phyloP scores from a whole-genome alignment of 2,797 vertebrate genomes.

The Cetoscarus ocellatus region DNA sequence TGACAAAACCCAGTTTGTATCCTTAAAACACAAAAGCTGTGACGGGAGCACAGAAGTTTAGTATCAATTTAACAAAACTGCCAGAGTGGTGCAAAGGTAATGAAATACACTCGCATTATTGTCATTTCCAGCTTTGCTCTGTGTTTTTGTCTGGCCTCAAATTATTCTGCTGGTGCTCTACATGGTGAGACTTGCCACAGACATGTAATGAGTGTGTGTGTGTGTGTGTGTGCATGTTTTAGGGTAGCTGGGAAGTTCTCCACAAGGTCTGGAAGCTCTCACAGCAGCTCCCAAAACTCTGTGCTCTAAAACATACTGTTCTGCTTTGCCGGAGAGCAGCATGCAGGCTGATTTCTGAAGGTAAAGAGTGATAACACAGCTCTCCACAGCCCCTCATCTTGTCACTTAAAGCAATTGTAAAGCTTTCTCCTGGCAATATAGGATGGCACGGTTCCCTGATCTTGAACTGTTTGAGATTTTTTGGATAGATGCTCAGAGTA shows the following conservation, averaged over 20 bases:
- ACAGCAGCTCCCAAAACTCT: slow-evolving; percentile 35
- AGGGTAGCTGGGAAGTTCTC: slow-evolving; percentile 33
- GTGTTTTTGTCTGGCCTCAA: slow-evolving; percentile 54
- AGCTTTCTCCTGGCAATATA: slow-evolving; percentile 25
- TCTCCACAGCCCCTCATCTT: background rate
- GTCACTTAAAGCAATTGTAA: slow-evolving; percentile 21
- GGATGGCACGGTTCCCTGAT: no score
- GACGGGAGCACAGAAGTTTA: slow-evolving; percentile 55
- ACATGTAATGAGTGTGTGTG: slow-evolving; percentile 17
- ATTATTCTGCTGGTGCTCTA: slow-evolving; percentile 47
- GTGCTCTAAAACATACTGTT: slow-evolving; percentile 35
- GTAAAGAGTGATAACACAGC: slow-evolving; percentile 23
- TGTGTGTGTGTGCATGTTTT: slow-evolving; percentile 30
- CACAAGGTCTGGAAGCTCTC: slow-evolving; percentile 62
- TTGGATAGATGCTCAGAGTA: no score
- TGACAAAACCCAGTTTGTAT: slow-evolving; percentile 68
- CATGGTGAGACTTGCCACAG: slow-evolving; percentile 40
- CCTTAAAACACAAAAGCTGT: slow-evolving; percentile 54
- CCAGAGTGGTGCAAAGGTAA: slow-evolving; percentile 53
- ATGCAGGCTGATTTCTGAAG: slow-evolving; percentile 16
- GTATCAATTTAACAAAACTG: slow-evolving; percentile 55
- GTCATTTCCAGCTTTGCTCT: slow-evolving; percentile 53
- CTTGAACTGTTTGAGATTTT: no score
- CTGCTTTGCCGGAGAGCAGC: slow-evolving; percentile 30
- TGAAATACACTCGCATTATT: slow-evolving; percentile 51